Evolutionary conservation across 2,797 vertebrate genomes (phyloP).

Genomic region (Gorsachius magnificus): DNA sequence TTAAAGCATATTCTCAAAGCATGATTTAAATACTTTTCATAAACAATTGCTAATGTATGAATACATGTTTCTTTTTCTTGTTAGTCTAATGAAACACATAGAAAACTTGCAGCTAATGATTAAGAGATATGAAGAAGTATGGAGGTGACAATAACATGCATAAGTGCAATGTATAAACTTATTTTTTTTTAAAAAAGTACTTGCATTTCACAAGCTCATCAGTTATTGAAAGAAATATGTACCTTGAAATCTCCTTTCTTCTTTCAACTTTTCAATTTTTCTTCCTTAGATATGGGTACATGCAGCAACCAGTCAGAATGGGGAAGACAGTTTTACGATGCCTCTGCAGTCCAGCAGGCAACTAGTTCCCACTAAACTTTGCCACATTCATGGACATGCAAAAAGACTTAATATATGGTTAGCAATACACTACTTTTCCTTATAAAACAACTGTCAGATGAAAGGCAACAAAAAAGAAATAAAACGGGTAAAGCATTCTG

Average conservation of each 20-base stretch:
- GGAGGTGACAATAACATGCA: background rate
- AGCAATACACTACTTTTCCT: constrained; percentile 47
- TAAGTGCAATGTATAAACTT: background rate
- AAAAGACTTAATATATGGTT: constrained; percentile 69
- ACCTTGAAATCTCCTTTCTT: constrained; percentile 65
- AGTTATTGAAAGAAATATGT: constrained; percentile 52
- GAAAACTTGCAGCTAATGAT: background rate
- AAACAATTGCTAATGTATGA: background rate
- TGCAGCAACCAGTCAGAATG: constrained; percentile 69
- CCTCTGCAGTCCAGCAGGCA: constrained; percentile 57
- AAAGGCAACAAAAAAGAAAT: constrained; percentile 24
- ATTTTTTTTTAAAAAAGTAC: background rate
- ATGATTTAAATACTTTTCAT: background rate
- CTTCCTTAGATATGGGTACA: constrained; percentile 62
- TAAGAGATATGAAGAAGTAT: background rate
- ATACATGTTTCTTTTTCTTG: background rate
- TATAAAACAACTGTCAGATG: background rate
- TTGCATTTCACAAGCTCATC: constrained; percentile 28
- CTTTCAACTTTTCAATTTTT: constrained; percentile 59
- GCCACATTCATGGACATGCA: constrained; percentile 58
- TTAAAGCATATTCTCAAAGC: background rate
- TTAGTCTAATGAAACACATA: background rate
- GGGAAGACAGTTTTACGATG: constrained; percentile 44
- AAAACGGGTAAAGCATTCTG: background rate
- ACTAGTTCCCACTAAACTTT: constrained; percentile 60